Base-by-base conservation (phyloP, 1,140 invertebrate genomes). In the Artemia franciscana region DNA sequence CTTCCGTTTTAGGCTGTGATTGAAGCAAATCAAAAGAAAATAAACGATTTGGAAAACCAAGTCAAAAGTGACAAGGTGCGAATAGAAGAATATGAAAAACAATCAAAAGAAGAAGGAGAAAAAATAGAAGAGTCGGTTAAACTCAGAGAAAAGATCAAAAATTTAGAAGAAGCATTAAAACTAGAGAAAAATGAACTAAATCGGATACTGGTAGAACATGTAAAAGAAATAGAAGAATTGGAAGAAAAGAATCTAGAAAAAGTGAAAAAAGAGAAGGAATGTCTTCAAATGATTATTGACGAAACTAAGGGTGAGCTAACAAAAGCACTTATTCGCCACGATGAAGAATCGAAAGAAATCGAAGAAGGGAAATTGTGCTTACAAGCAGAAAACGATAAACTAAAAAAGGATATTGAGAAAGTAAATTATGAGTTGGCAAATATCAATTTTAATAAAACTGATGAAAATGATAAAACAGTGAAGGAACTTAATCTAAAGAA, bases 281-380 rank as follows among this genome's bases (percentile, higher is more conserved):
- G 76, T 23, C 64, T 75, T 1, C 69, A 75, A 24, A 70, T 70
- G 1, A 70, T 74, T 12, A 58, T 75, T 4, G 69, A 72, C 26
- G 70, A 75, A 26, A 64, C 71, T 64, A 67, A 70, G 0, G 67
- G 24, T 24, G 64, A 66, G 27, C 63, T 68, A 59, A 66, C 70
- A 23, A 63, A 63, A 28, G 28, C 66, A 2, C 39, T 18, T 59
- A 23, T 23, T 69, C 3, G 66, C 70, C n/a, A 72, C 68, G 23
- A 71, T 68, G 58, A 51, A 15, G 39, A 51, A 18, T 18, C 21
- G 39, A 18, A 15, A 15, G 39, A 51, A 18, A 12, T 51, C 21
- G 21, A 51, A 51, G 21, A 51, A 12, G 39, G 70, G 70, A 58
- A n/a, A n/a, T n/a, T n/a, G n/a, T n/a, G n/a, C n/a, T n/a, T n/a